A percentile compares a stretch with the other conserved stretches of the same genome.
Evolutionary conservation across 1,140 invertebrate species (phyloP).

Genomic region (Mercenaria mercenaria): DNA sequence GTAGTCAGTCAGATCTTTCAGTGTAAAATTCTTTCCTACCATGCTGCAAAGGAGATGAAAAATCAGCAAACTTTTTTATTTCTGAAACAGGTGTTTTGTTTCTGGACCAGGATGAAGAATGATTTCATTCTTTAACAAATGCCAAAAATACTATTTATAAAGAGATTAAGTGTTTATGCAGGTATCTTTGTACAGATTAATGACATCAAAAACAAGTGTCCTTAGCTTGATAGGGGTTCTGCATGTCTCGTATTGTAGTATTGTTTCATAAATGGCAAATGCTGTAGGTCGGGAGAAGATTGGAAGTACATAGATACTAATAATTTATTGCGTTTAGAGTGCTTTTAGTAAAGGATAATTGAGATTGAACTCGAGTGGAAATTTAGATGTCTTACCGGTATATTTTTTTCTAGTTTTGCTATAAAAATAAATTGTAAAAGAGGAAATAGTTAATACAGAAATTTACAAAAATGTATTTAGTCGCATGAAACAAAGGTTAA

Average conservation of each 20-base stretch:
- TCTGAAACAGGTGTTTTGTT: neutral
- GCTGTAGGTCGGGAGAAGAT: neutral
- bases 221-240: constrained; percentile 21
- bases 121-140: neutral
- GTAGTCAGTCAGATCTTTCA: no score
- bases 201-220: constrained; percentile 39
- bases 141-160: neutral
- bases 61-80: neutral
- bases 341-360: no score
- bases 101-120: neutral
- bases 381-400: no score
- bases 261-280: constrained; percentile 32
- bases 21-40: no score
- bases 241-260: constrained; percentile 32
- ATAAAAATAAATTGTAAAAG: no score
- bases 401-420: no score
- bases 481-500: no score
- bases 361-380: no score
- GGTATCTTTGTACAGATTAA: neutral
- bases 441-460: no score
- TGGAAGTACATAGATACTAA: no score
- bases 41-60: no score
- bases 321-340: no score
- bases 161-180: constrained; percentile 21
- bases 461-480: neutral